phyloP scores from a whole-genome alignment of 2,113 vertebrate species.

The Mola mola region DNA sequence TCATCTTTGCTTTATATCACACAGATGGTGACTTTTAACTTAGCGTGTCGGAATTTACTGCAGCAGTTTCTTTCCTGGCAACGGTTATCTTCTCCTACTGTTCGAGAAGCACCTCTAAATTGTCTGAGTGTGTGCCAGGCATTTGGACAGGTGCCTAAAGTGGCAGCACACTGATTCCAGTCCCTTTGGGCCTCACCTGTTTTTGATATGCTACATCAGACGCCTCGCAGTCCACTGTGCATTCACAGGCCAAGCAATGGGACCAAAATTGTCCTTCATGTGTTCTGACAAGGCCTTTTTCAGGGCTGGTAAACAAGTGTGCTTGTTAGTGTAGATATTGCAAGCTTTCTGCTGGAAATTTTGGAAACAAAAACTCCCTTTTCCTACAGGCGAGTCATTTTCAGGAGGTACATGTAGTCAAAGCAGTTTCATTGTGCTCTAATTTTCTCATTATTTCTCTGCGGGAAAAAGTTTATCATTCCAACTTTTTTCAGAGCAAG shows the following conservation, averaged over 20 bases:
- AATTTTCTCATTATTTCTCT: conserved; percentile 62
- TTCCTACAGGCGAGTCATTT: conserved; percentile 54
- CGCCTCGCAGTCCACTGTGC: conserved; percentile 36
- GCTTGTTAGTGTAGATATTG: conserved; percentile 69
- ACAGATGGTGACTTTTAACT: no score
- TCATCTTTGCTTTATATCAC: no score
- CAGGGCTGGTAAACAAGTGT: conserved; percentile 66
- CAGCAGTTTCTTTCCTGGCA: conserved; percentile 60
- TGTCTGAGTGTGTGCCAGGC: conserved; percentile 59
- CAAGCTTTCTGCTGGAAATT: conserved; percentile 54
- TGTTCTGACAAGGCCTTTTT: conserved; percentile 56
- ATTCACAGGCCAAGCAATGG: conserved; percentile 43
- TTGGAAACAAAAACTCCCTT: conserved; percentile 41
- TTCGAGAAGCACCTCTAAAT: conserved; percentile 59
- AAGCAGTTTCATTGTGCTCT: conserved; percentile 51
- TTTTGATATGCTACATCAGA: conserved; percentile 71
- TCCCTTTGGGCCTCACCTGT: conserved; percentile 43
- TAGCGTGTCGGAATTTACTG: conserved; percentile 25
- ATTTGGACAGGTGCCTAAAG: conserved; percentile 69
- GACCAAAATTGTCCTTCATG: conserved; percentile 51
- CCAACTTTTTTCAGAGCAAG: conserved; percentile 52
- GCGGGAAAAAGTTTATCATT: conserved; percentile 54
- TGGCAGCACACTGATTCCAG: conserved; percentile 52
- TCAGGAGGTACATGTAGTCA: conserved; percentile 41
- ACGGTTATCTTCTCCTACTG: conserved; percentile 20